Evolutionary conservation across 2,113 vertebrate species (phyloP).

Genomic region (Miniopterus natalensis): DNA sequence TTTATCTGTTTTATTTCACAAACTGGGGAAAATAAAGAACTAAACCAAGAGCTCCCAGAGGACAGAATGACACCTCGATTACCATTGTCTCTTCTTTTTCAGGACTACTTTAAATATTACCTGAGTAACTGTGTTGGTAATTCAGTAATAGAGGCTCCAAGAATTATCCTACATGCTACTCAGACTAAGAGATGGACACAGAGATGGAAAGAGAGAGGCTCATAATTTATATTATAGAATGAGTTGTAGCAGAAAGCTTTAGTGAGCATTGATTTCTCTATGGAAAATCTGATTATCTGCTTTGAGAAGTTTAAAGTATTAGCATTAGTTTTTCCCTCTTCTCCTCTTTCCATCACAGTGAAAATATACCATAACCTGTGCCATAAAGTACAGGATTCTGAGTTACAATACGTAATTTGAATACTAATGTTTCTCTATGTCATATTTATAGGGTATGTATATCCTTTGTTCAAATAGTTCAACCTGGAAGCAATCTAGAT

Average conservation of each 20-base stretch:
- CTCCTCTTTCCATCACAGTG: background rate
- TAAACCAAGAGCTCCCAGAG: background rate
- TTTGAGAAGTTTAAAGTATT: background rate
- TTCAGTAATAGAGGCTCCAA: background rate
- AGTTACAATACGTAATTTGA: background rate
- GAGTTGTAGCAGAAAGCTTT: background rate
- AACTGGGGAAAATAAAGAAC: background rate
- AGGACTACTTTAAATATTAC: background rate
- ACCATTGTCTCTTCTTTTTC: background rate
- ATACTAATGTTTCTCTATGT: background rate
- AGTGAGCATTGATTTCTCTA: background rate
- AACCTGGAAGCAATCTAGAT: constrained; percentile 47
- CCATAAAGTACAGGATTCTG: background rate
- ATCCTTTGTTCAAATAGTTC: constrained; percentile 32
- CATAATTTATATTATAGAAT: background rate
- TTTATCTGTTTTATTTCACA: background rate
- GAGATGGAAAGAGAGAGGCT: background rate
- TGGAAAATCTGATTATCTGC: background rate
- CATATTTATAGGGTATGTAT: background rate
- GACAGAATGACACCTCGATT: background rate
- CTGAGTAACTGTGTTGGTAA: background rate
- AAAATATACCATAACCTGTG: background rate
- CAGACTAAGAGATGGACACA: background rate
- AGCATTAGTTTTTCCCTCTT: background rate
- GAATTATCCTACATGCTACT: background rate